Conservation (phyloP, 2,888 invertebrate genomes). For the Nephrotoma guestfalica region DNA sequence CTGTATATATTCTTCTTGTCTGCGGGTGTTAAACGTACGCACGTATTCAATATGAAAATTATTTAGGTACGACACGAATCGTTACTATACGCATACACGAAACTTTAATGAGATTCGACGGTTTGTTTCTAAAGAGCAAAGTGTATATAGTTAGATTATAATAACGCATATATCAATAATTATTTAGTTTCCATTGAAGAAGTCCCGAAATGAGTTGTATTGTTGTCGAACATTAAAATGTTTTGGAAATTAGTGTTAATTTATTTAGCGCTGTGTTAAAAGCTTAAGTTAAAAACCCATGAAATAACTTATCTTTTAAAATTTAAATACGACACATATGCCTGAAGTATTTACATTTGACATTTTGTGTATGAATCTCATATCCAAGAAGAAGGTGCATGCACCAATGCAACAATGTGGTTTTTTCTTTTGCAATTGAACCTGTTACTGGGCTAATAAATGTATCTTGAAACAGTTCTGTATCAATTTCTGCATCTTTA, state of each 20-base stretch:
- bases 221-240: neutral
- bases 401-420: too few relatives aligned
- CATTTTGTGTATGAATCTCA: neutral
- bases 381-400: neutral
- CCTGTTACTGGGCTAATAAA: neutral
- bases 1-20: neutral
- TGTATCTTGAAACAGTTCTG: neutral
- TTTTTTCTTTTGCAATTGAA: neutral
- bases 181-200: neutral
- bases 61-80: too few relatives aligned
- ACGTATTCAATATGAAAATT: too few relatives aligned
- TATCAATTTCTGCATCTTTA: neutral
- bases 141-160: neutral
- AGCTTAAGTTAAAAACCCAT: neutral
- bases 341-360: neutral
- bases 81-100: neutral
- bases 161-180: neutral
- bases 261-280: neutral
- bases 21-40: neutral
- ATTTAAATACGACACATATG: neutral
- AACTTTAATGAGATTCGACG: neutral
- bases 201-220: neutral
- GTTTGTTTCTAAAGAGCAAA: neutral
- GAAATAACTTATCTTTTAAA: neutral
- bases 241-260: neutral